Base-by-base conservation (phyloP, 1,140 invertebrate species). In the Drosophila trapezifrons region DNA sequence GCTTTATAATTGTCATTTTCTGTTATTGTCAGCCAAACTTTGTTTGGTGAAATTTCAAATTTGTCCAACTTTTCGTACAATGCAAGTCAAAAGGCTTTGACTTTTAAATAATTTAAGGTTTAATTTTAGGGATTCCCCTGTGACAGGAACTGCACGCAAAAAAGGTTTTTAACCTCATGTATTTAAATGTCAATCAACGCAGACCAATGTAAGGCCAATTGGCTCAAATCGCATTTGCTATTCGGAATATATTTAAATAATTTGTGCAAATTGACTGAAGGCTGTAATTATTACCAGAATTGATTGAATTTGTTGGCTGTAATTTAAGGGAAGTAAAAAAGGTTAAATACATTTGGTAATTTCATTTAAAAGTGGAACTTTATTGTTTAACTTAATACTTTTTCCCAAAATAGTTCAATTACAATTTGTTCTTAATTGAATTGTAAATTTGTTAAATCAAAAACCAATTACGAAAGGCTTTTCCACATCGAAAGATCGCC, bases 1-100 rank as follows among this genome's bases (percentile, higher is more conserved):
- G 20, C 60, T 55, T 65, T 76, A 47, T 67, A 76, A 84, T 80
- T 84, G 80, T 46, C 62, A 58, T 51, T 57, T 65, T 38, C 51
- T 64, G 70, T 70, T 66, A 58, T 73, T 70, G 52, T 56, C 49
- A 55, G 32, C 18, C 46, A 60, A 64, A 76, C 56, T 71, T 79
- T 79, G 80, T 32, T 32, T 59, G 58, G 80, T 69, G 12, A 37
- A 62, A 70, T 76, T 73, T 76, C 27, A 37, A 62, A 70, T 76
- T 73, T 76, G 35, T 58, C 35, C 25, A 65, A 43, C 65, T 75
- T 59, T 76, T 32, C 18, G 45, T 38, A n/a, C 29, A 66, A 63
- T 42, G 12, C 29, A 37, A 45, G 10, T 22, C 22, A 47, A 40
- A 45, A 13, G 42, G 25, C 17, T 17, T 17, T 70, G 20, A 9